Evolutionary conservation across 2,113 vertebrate genomes (phyloP).

Genomic region (Bagarius yarrelli): DNA sequence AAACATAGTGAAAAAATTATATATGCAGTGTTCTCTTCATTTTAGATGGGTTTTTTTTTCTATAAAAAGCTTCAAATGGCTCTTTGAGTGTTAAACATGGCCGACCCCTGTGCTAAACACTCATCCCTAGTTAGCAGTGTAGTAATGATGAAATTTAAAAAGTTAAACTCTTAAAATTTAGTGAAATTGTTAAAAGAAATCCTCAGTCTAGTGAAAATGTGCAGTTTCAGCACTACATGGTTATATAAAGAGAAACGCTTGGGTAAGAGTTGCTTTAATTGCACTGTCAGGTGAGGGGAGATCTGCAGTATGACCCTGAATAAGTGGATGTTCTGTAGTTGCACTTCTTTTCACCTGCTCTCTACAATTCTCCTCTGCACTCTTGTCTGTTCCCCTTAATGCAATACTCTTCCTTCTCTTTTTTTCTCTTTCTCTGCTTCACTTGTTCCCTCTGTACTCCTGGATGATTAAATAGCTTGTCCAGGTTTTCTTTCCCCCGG

Average conservation of each 20-base stretch:
- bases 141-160: not conserved
- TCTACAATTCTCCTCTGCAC: conserved; percentile 3
- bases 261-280: conserved; percentile 23
- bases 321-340: conserved; percentile 2
- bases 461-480: conserved; percentile 57
- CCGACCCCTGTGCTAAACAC: no score
- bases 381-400: not conserved
- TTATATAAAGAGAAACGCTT: conserved; percentile 3
- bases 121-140: not conserved
- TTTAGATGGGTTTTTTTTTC: no score
- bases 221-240: not conserved
- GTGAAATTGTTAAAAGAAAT: not conserved
- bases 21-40: no score
- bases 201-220: not conserved
- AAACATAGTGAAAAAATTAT: no score
- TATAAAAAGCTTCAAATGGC: no score
- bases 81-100: no score
- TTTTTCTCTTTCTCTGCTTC: not conserved
- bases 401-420: not conserved
- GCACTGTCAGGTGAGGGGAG: conserved; percentile 10
- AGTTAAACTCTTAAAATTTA: not conserved
- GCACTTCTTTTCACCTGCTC: not conserved
- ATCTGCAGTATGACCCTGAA: not conserved
- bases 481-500: conserved; percentile 51
- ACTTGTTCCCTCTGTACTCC: conserved; percentile 13